These are phyloP conservation scores for Tragelaphus imberbis DNA, from an alignment of 2,113 vertebrate genomes.

Conservation along the genomic window DNA sequence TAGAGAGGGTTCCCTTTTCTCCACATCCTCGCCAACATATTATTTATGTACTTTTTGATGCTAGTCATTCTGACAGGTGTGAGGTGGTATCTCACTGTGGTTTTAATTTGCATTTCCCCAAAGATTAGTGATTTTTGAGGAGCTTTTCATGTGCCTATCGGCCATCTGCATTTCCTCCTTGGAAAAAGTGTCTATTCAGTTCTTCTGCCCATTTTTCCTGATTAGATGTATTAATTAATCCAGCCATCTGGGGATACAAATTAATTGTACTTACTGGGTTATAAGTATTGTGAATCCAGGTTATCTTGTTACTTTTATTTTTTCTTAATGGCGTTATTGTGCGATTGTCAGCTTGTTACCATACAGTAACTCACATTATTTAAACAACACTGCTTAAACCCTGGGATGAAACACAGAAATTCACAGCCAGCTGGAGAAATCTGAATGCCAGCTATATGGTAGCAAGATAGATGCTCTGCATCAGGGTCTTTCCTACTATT, in stretches of 20 bases:
- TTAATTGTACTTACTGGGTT: not conserved
- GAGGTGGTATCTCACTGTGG: not conserved
- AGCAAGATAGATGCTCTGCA: not conserved
- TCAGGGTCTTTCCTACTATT: not conserved
- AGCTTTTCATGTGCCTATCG: not conserved
- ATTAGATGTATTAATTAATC: not conserved
- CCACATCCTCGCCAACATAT: not conserved
- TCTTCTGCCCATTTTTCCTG: not conserved
- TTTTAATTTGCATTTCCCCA: not conserved
- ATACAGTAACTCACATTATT: not conserved
- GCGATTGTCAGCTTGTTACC: not conserved
- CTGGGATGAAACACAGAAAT: not conserved
- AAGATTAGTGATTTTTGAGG: not conserved
- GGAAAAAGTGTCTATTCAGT: not conserved
- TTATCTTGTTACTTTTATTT: not conserved
- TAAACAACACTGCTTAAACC: constrained; percentile 9
- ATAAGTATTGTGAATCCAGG: not conserved
- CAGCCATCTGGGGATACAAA: not conserved
- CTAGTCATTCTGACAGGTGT: not conserved
- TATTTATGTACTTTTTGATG: not conserved
- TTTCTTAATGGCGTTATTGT: not conserved
- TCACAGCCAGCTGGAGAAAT: not conserved
- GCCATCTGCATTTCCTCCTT: not conserved
- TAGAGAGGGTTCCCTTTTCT: not conserved
- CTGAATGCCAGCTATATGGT: not conserved